Evolutionary conservation across 2,797 vertebrate species (phyloP).

Genomic region (Chloroceryle inda): DNA sequence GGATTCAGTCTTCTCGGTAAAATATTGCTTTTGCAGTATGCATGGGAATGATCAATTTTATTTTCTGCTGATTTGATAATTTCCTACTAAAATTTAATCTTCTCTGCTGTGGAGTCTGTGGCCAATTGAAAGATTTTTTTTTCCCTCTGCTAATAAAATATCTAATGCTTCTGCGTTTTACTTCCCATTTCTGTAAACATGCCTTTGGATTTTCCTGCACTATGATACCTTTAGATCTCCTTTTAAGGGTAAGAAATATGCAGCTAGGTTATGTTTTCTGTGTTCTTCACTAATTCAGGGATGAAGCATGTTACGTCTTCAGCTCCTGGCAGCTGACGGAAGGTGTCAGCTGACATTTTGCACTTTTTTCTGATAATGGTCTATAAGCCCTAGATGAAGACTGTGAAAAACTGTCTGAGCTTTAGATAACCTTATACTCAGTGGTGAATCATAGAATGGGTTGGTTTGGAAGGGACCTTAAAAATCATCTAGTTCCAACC

Average conservation of each 20-base stretch:
- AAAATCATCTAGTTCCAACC: background rate
- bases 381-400: background rate
- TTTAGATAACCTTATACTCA: background rate
- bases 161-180: constrained; percentile 17
- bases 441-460: background rate
- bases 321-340: background rate
- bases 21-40: constrained; percentile 62
- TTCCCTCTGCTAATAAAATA: background rate
- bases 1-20: constrained; percentile 61
- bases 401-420: background rate
- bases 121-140: background rate
- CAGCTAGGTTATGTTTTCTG: background rate
- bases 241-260: background rate
- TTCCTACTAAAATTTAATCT: constrained; percentile 66
- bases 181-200: background rate
- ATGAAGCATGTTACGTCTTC: background rate
- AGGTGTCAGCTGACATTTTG: background rate
- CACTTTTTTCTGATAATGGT: background rate
- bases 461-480: background rate
- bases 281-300: background rate
- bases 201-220: background rate
- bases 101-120: constrained; percentile 15
- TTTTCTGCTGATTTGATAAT: constrained; percentile 73
- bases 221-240: background rate
- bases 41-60: constrained; percentile 47